Evolutionary conservation across 2,113 vertebrate genomes (phyloP).

Genomic region (Saccopteryx bilineata): DNA sequence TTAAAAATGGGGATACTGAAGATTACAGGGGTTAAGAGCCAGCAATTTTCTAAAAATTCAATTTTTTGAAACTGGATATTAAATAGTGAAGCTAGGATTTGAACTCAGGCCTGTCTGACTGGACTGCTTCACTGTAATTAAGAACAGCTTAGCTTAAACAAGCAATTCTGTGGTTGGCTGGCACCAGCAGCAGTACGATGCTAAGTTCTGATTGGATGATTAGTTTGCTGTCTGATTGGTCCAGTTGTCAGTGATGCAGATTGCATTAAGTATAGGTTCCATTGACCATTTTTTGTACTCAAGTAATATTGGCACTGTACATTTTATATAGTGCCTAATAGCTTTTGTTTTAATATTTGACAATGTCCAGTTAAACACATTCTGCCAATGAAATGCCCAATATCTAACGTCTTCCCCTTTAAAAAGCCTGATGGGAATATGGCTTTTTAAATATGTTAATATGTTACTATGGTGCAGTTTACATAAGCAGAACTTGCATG

Average conservation of each 20-base stretch:
- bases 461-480: background rate
- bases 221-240: constrained; percentile 25
- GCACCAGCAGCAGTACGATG: background rate
- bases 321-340: constrained; percentile 17
- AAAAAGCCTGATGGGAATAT: constrained; percentile 31
- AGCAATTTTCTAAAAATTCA: constrained; percentile 29
- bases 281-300: background rate
- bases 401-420: constrained; percentile 15
- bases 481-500: constrained; percentile 21
- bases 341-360: constrained; percentile 61
- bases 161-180: background rate
- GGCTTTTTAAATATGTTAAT: background rate
- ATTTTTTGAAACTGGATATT: background rate
- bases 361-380: constrained; percentile 32
- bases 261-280: background rate
- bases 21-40: constrained; percentile 13
- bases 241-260: background rate
- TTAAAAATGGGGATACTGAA: background rate
- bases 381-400: constrained; percentile 39
- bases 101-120: background rate
- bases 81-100: constrained; percentile 22
- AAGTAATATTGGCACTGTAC: constrained; percentile 22
- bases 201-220: constrained; percentile 19
- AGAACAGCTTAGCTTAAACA: constrained; percentile 14
- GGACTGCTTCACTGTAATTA: background rate